A percentile compares a stretch with the other conserved stretches of the same genome.
Conservation (phyloP, 1,140 invertebrate genomes). For the Palaemon carinicauda region DNA sequence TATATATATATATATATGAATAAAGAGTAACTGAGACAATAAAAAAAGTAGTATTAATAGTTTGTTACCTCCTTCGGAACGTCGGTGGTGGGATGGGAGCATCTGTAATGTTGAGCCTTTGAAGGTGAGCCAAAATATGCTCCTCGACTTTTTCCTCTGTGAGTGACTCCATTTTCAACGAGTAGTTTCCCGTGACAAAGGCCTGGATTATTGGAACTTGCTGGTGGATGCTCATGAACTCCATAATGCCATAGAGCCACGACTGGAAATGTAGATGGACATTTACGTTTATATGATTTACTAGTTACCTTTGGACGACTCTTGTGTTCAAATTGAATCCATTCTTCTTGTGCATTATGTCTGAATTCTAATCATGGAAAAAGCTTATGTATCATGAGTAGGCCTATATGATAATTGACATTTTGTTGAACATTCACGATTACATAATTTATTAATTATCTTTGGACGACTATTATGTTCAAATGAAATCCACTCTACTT, state of each 20-base stretch:
- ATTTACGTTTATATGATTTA: background rate
- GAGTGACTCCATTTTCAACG: background rate
- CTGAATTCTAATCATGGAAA: too few relatives aligned
- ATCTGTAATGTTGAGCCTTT: background rate
- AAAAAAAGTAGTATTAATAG: background rate
- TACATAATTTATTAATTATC: too few relatives aligned
- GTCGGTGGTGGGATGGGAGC: background rate
- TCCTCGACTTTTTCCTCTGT: background rate
- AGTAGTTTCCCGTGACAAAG: background rate
- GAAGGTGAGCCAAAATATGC: background rate
- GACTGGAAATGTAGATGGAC: background rate
- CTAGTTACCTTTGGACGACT: too few relatives aligned
- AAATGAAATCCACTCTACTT: too few relatives aligned
- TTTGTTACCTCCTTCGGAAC: background rate
- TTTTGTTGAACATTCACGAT: too few relatives aligned
- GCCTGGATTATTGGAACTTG: background rate
- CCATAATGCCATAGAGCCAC: background rate
- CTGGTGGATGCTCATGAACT: background rate
- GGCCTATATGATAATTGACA: too few relatives aligned
- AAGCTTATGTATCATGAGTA: too few relatives aligned
- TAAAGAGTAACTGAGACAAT: too few relatives aligned
- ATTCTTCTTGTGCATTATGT: too few relatives aligned
- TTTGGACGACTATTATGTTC: too few relatives aligned
- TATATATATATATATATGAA: too few relatives aligned
- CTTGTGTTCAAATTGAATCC: too few relatives aligned